Percentiles rank a stretch among this genome's conserved stretches.
Evolutionary conservation across 2,888 invertebrate genomes (phyloP).

Genomic region (Harpalus rubripes): DNA sequence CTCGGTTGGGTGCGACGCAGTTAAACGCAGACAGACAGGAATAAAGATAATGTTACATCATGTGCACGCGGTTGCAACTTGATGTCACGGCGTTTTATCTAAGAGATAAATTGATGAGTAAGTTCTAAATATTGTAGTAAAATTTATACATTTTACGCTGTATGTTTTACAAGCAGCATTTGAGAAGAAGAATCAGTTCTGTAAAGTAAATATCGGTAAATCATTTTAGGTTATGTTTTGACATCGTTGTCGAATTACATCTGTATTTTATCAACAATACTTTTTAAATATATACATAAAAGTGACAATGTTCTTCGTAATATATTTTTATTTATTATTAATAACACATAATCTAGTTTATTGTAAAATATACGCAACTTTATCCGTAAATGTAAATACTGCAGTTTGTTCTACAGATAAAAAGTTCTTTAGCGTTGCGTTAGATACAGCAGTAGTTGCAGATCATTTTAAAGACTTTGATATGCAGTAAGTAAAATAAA

Average conservation of each 20-base stretch:
- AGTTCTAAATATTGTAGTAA: neutral
- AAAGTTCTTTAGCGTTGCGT: constrained; percentile 75
- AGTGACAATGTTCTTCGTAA: neutral
- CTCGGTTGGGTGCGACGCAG: constrained; percentile 88
- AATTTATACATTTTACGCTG: neutral
- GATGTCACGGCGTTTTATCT: neutral
- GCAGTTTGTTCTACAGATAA: constrained; percentile 19
- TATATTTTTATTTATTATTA: constrained; percentile 4
- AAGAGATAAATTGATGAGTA: constrained; percentile 13
- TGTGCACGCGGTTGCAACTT: neutral
- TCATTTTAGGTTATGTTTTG: constrained; percentile 33
- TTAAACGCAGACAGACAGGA: constrained; percentile 75
- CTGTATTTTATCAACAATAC: constrained; percentile 21
- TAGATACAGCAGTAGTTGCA: constrained; percentile 75
- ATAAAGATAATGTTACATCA: constrained; percentile 55
- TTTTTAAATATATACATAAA: constrained; percentile 28
- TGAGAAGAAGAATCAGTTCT: neutral
- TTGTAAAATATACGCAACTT: constrained; percentile 17
- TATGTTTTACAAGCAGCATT: neutral
- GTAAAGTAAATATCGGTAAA: neutral
- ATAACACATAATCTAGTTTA: neutral
- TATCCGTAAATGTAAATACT: constrained; percentile 29
- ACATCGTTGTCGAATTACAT: constrained; percentile 9
- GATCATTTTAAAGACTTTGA: constrained; percentile 74
- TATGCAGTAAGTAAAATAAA: constrained; percentile 72